Evolutionary conservation across 1,140 invertebrate species (phyloP).

Genomic region (Potamilus streckersoni): DNA sequence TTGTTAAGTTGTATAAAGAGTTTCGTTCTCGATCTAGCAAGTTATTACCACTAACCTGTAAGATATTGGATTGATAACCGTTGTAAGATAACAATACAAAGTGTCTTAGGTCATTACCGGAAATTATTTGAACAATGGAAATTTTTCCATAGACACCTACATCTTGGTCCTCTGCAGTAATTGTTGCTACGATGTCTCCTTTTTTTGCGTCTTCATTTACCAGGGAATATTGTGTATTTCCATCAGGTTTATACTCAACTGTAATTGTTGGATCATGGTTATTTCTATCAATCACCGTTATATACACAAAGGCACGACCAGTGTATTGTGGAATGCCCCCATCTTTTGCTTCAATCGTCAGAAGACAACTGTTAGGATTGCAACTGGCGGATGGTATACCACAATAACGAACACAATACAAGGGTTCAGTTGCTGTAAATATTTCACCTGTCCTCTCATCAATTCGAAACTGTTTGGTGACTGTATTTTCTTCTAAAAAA

Average conservation of each 20-base stretch:
- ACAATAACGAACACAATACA: conserved; percentile 41
- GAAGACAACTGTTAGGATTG: conserved; percentile 76
- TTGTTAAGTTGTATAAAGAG: conserved; percentile 87
- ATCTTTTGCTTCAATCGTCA: conserved; percentile 93
- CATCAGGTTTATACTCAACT: conserved; percentile 82
- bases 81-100: conserved; percentile 83
- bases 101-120: conserved; percentile 91
- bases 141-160: conserved; percentile 89
- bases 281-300: conserved; percentile 90
- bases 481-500: conserved; percentile 70
- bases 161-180: conserved; percentile 92
- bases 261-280: conserved; percentile 94
- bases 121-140: conserved; percentile 77
- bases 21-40: conserved; percentile 86
- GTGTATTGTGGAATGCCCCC: conserved; percentile 90
- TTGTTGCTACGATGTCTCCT: conserved; percentile 90
- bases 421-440: conserved; percentile 42
- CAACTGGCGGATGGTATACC: conserved; percentile 39
- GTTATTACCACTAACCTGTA: conserved; percentile 72
- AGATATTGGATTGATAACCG: conserved; percentile 30
- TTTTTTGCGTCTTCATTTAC: conserved; percentile 92
- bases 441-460: conserved; percentile 57
- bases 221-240: conserved; percentile 84
- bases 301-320: conserved; percentile 93
- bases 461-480: conserved; percentile 53